phyloP scores from a whole-genome alignment of 1,140 invertebrate species.

The Drosophila equinoxialis region DNA sequence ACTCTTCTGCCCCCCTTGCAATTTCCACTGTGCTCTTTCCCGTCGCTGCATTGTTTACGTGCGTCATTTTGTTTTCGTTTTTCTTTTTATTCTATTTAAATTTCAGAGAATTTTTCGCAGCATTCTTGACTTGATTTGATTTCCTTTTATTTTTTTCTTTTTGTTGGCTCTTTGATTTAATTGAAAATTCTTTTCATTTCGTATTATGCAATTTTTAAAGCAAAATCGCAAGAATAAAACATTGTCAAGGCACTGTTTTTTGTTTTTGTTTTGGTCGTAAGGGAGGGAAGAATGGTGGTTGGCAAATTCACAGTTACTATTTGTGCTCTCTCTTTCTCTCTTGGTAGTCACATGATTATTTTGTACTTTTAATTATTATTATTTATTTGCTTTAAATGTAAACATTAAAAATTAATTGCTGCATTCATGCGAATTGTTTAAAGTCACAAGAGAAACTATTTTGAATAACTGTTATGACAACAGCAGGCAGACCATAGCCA shows the following conservation, averaged over 20 bases:
- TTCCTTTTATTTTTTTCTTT: slow-evolving; percentile 5
- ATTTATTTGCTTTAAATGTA: slow-evolving; percentile 28
- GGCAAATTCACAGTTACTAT: slow-evolving; percentile 14
- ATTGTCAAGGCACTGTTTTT: slow-evolving; percentile 59
- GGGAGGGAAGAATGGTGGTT: slow-evolving; percentile 12
- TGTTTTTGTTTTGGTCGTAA: slow-evolving; percentile 31
- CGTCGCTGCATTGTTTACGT: slow-evolving; percentile 65
- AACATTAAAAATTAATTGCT: slow-evolving; percentile 67
- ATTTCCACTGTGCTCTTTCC: not conserved
- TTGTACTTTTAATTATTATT: slow-evolving; percentile 25
- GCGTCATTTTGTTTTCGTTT: slow-evolving; percentile 59
- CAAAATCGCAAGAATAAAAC: slow-evolving; percentile 42
- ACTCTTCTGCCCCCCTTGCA: slow-evolving; percentile 10
- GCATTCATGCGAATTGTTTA: slow-evolving; percentile 70
- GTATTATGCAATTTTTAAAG: slow-evolving; percentile 68
- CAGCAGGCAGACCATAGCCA: not conserved
- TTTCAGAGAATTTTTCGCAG: slow-evolving; percentile 10
- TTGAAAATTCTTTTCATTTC: slow-evolving; percentile 38
- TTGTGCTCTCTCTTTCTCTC: not conserved
- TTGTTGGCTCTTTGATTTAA: slow-evolving; percentile 26
- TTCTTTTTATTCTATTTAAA: slow-evolving; percentile 41
- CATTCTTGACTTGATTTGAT: slow-evolving; percentile 23
- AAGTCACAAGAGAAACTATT: slow-evolving; percentile 66
- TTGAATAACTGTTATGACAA: slow-evolving; percentile 51
- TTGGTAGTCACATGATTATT: slow-evolving; percentile 59